Conservation (phyloP, 1,140 invertebrate species). For the Pseudobourletiella spinata region DNA sequence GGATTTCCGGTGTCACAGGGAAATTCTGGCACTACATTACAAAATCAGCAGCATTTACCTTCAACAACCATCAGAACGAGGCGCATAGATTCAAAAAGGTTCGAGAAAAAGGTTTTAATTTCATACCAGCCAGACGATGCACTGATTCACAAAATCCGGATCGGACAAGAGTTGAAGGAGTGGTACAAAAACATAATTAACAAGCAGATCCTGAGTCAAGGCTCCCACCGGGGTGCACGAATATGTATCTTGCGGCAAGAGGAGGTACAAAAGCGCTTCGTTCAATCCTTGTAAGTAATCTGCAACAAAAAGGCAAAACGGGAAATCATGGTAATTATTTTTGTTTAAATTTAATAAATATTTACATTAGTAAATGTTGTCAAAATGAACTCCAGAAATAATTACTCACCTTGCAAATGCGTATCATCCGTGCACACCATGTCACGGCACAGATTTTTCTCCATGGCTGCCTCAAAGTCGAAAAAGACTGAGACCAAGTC, state of each 20-base stretch:
- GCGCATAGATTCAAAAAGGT: no score
- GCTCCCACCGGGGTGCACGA: conserved; percentile 68
- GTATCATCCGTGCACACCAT: conserved; percentile 44
- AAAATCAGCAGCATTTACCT: conserved; percentile 6
- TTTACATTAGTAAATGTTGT: no score
- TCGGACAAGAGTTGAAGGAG: conserved; percentile 73
- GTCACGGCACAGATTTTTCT: conserved; percentile 58
- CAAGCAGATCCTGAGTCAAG: conserved; percentile 70
- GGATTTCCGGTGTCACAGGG: conserved; percentile 66
- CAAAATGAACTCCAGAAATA: no score
- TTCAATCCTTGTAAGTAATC: conserved; percentile 74
- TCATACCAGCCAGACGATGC: conserved; percentile 80
- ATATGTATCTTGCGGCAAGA: conserved; percentile 76
- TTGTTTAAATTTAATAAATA: no score
- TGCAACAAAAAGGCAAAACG: conserved; percentile 50
- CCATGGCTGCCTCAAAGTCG: conserved; percentile 76
- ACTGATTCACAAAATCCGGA: conserved; percentile 90
- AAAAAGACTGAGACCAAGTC: conserved; percentile 72
- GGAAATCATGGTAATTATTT: no score
- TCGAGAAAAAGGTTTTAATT: no score
- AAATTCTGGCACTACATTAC: conserved; percentile 63
- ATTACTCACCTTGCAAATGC: conserved; percentile 48
- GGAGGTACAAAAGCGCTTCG: conserved; percentile 73
- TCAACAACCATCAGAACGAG: no score
- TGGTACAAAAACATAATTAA: conserved; percentile 67